Conservation (phyloP, 2,797 vertebrate species). For the Myripristis murdjan region DNA sequence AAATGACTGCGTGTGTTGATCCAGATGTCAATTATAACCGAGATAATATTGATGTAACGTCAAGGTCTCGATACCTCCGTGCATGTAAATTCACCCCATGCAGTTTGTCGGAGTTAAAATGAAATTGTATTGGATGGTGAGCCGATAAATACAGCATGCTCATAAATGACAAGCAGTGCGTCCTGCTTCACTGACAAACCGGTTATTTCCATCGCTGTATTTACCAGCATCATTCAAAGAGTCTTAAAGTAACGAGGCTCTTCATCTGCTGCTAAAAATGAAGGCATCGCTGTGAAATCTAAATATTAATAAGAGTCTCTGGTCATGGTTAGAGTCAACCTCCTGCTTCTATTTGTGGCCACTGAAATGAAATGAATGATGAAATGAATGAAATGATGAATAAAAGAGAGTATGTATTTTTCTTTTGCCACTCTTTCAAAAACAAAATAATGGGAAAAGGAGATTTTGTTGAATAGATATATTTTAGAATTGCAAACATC, state of each 20-base stretch:
- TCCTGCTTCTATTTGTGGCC: background rate
- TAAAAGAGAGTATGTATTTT: too few species aligned
- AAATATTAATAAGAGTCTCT: background rate
- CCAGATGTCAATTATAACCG: conserved; percentile 21
- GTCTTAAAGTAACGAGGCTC: background rate
- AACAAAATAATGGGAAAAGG: background rate
- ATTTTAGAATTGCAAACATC: too few species aligned
- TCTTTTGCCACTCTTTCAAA: background rate
- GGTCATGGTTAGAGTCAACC: background rate
- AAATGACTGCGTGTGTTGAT: conserved; percentile 53
- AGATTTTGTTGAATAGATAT: too few species aligned
- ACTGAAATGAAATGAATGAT: too few species aligned
- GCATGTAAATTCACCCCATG: background rate
- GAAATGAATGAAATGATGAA: too few species aligned
- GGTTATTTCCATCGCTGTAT: too few species aligned
- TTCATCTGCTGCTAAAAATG: background rate
- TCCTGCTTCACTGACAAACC: background rate
- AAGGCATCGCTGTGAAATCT: background rate
- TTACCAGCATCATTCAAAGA: background rate
- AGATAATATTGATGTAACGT: conserved; percentile 16
- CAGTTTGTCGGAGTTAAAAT: conserved; percentile 3
- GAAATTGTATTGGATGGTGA: background rate
- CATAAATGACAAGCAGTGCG: background rate
- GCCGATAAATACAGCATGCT: background rate
- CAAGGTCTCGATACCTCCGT: conserved; percentile 10